Conservation (phyloP, 2,797 vertebrate species). For the Triplophysa bombifrons region DNA sequence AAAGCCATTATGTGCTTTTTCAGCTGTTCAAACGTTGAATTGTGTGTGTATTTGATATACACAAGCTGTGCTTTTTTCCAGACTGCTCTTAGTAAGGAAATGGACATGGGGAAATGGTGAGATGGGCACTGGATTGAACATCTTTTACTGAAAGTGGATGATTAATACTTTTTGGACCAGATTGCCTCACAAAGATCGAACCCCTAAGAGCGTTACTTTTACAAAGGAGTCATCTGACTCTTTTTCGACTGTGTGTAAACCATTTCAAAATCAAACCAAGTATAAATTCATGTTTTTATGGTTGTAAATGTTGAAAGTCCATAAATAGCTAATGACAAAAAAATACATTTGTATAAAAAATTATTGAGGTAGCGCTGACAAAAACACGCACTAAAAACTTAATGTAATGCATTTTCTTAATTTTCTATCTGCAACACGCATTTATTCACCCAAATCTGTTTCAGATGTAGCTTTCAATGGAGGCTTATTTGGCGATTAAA, state of each 20-base stretch:
- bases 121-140: not conserved
- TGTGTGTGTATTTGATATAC: not conserved
- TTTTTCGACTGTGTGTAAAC: not conserved
- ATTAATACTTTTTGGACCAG: not conserved
- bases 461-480: not conserved
- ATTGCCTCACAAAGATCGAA: not conserved
- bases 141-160: not conserved
- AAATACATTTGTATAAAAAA: too few relatives aligned
- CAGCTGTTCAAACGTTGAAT: slow-evolving; percentile 12
- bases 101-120: slow-evolving; percentile 1
- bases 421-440: not conserved
- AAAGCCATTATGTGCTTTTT: slow-evolving; percentile 13
- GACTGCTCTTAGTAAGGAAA: not conserved
- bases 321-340: not conserved
- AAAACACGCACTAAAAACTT: too few relatives aligned
- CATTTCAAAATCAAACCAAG: not conserved
- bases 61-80: slow-evolving; percentile 14
- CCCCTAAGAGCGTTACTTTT: not conserved
- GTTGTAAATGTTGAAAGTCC: not conserved
- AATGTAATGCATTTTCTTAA: too few relatives aligned
- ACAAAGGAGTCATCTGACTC: not conserved
- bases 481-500: too few relatives aligned
- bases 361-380: too few relatives aligned
- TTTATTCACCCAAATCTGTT: not conserved
- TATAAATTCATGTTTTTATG: not conserved